Conservation (phyloP, 2,113 vertebrate genomes). For the Rhagologus leucostigma region DNA sequence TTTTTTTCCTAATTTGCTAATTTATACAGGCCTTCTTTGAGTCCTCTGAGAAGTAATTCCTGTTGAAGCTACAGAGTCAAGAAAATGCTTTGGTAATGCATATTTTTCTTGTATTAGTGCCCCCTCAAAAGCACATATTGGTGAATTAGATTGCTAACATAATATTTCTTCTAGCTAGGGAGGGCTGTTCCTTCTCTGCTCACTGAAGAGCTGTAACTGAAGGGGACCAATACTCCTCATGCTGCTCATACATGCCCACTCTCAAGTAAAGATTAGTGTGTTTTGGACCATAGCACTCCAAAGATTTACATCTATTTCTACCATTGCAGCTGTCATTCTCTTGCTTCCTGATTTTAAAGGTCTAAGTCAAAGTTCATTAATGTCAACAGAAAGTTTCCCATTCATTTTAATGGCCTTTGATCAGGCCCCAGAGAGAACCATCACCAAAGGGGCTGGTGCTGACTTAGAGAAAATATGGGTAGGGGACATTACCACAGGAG, state of each 20-base stretch:
- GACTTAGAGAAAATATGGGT: not conserved
- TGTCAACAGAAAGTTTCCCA: not conserved
- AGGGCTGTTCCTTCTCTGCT: not conserved
- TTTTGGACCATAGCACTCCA: not conserved
- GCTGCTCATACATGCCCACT: not conserved
- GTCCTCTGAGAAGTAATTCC: not conserved
- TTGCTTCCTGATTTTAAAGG: not conserved
- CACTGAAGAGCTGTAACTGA: not conserved
- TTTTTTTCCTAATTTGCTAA: not conserved
- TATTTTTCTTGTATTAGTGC: not conserved
- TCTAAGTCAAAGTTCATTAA: not conserved
- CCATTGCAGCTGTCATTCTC: not conserved
- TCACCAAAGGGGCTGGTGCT: not conserved
- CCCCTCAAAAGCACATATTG: not conserved
- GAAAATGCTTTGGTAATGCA: not conserved
- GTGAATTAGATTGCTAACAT: not conserved
- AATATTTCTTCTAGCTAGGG: not conserved
- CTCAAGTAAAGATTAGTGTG: not conserved
- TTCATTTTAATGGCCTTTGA: not conserved
- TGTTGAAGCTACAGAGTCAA: not conserved
- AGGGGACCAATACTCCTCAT: not conserved
- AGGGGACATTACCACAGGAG: accelerated
- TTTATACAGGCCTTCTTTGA: not conserved
- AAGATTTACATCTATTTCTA: not conserved
- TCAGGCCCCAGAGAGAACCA: not conserved